These are phyloP conservation scores for Epizoanthus fatuus DNA, from an alignment of 92 coral and sea anemone species.

Conservation along the genomic window DNA sequence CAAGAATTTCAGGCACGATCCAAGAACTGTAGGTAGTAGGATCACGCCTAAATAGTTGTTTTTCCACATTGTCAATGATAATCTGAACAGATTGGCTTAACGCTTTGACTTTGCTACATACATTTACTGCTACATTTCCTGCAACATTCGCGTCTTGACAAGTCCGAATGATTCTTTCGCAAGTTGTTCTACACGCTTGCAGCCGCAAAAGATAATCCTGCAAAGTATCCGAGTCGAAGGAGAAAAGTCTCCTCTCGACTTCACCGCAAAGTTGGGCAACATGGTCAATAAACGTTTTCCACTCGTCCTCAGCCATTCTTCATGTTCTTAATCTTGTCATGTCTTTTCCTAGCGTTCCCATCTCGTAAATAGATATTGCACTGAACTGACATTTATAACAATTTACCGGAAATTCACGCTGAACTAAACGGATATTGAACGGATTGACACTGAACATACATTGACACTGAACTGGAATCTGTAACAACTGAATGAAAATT, in stretches of 20 bases:
- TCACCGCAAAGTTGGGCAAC: constrained; percentile 25
- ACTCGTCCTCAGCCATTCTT: not conserved
- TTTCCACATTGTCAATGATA: constrained; percentile 37
- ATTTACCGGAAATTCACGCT: no score
- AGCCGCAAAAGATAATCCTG: constrained; percentile 43
- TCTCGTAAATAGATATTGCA: no score
- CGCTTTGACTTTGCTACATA: constrained; percentile 27
- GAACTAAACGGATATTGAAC: no score
- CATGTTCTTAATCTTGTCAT: not conserved
- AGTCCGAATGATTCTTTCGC: constrained; percentile 45
- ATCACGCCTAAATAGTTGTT: constrained; percentile 11
- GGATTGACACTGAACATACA: no score
- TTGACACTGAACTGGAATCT: no score
- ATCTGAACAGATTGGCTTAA: constrained; percentile 36
- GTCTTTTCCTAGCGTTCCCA: no score
- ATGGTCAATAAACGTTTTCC: constrained; percentile 22
- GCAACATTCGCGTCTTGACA: constrained; percentile 13
- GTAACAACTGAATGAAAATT: no score
- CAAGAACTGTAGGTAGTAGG: constrained; percentile 24
- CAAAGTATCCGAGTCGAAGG: constrained; percentile 7
- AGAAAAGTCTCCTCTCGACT: constrained; percentile 30
- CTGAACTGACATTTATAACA: no score
- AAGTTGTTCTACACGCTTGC: constrained; percentile 41
- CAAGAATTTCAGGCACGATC: constrained; percentile 28
- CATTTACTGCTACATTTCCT: constrained; percentile 22